Base-by-base conservation (phyloP, 2,113 vertebrate genomes). In the Entelurus aequoreus region DNA sequence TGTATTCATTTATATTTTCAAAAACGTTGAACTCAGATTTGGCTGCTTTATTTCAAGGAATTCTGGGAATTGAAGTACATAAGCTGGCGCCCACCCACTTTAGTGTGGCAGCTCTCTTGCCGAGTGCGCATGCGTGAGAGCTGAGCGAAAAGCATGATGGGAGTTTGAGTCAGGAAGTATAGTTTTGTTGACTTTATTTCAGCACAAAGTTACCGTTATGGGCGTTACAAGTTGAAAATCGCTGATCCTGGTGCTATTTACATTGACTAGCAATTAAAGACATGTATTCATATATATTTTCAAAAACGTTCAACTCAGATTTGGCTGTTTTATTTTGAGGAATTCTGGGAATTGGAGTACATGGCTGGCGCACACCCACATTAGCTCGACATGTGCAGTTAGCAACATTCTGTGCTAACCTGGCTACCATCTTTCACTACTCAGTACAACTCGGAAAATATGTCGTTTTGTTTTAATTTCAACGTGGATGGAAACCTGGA, bases 401-500 rank as follows among this genome's bases (percentile, higher is more conserved):
- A 15, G 36, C 9, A 3, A 37, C 13, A 11, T 13, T 9, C 12
- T 46, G 42, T 46, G 42, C 10, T 47, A 49, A 36, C 6, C 6
- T 4, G 4, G 21, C 7, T 35, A 62, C 7, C 12, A 15, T 3
- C 21, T 40, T 19, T n/a, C 7, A 19, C 11, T 11, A 49, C 8
- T 40, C 8, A n/a, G 36, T 50, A 35, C 4, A 37, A 9, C 11
- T 7, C 28, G 1, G 12, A 38, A 52, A 51, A 82, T 15, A 92
- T 92, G 91, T 89, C 88, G 1, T 92, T 92, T 74, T 85, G 84
- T 69, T 92, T 92, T 71, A 90, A 91, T 67, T 92, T 92, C 48
- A 77, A 88, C 44, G 60, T 91, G 37, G 67, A 81, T 6, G 58
- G 54, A 42, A 48, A 53, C 1, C 9, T n/a, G 1, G 44, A 44